Base-by-base conservation (phyloP, 2,888 invertebrate genomes). In the Rhagophthalmus giganteus region DNA sequence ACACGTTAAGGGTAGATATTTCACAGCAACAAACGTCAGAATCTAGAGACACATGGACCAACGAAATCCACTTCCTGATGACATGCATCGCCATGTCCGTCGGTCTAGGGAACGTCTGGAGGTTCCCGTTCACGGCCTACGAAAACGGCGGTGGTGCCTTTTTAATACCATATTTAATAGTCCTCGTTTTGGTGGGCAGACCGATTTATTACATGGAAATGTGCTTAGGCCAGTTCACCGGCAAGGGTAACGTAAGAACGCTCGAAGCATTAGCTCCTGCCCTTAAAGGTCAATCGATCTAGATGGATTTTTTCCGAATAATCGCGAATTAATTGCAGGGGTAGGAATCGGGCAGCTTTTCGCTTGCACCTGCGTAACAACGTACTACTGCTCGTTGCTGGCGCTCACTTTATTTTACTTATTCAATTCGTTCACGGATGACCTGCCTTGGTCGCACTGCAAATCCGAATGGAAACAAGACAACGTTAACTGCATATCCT, bases 311-410 rank as follows among this genome's bases (percentile, higher is more conserved):
- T 7, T 8, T 5, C 7, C 7, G 3, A 20, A 5, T 20, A 3
- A 25, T 12, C 26, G n/a, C 8, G 3, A 7, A 25, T 8, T n/a
- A 41, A 12, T 64, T 62, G 24, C 65, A 86, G 86, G 87, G 35
- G 80, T 85, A 13, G 87, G 87, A 2, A 83, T 82, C 64, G 86
- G 85, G 0, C 84, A 86, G 60, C 76, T 83, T 2, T 63, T 85
- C 7, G 81, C 79, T 1, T 81, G 82, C 9, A 74, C 79, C 9
- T 83, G 81, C 59, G 83, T 90, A 8, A 79, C 87, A 1, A 84
- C 87, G 0, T 91, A 90, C 71, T 91, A 90, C 70, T 86, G 86
- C 39, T 83, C 86, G 0, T 75, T 90, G 37, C 82, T 90, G 76
- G 86, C 85, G 0, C 69, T 90, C 24, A 86, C 87, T 6, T 63